These are phyloP conservation scores for Eulemur rufifrons DNA, from an alignment of 2,113 vertebrate genomes.

Conservation along the genomic window DNA sequence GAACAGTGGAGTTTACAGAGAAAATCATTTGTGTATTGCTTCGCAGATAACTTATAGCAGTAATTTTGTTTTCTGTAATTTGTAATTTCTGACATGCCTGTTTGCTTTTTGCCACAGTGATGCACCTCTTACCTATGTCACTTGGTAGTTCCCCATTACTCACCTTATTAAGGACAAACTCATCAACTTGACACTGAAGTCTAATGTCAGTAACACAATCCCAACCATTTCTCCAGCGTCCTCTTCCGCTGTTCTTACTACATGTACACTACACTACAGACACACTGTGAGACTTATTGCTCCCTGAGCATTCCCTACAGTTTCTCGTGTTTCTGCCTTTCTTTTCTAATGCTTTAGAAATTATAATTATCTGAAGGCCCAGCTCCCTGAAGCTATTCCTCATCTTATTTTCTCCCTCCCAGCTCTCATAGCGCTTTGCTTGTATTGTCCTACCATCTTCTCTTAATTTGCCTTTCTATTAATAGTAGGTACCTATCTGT, in stretches of 20 bases:
- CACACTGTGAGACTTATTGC: not conserved
- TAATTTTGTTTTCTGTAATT: conserved; percentile 6
- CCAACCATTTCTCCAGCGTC: not conserved
- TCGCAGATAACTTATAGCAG: not conserved
- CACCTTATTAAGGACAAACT: not conserved
- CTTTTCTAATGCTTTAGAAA: not conserved
- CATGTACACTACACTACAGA: too few species aligned
- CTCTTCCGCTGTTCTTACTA: not conserved
- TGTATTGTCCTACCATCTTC: not conserved
- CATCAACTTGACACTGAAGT: not conserved
- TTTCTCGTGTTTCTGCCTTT: not conserved
- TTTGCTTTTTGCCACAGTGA: not conserved
- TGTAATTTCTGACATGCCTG: not conserved
- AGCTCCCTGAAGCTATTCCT: not conserved
- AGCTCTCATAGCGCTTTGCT: not conserved
- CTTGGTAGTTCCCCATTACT: not conserved
- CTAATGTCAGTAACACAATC: not conserved
- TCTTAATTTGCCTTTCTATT: conserved; percentile 10
- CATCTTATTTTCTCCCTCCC: not conserved
- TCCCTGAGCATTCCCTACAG: not conserved
- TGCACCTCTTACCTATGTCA: not conserved
- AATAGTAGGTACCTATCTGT: not conserved
- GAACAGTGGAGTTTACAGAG: not conserved
- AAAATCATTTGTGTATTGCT: not conserved
- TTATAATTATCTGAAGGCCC: not conserved